A percentile compares a stretch with the other conserved stretches of the same genome.
Evolutionary conservation across 2,113 vertebrate genomes (phyloP).

Genomic region (Nansenia antarctica): DNA sequence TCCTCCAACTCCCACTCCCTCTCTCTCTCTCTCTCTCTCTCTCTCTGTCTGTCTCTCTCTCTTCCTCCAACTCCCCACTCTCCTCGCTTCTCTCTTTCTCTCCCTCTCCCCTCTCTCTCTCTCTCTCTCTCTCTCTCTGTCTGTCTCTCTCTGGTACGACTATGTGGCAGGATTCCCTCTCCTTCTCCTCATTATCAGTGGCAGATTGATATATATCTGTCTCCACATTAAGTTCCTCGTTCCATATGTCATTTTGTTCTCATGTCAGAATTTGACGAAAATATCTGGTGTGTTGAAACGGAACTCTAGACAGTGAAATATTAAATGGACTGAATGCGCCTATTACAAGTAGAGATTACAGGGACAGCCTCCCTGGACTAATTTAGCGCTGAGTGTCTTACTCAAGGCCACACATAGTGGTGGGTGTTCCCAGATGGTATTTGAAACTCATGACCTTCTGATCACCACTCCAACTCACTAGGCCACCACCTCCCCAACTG

Average conservation of each 20-base stretch:
- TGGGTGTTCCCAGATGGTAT: too few species aligned
- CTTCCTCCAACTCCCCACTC: too few species aligned
- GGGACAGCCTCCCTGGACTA: neutral
- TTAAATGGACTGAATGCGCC: too few species aligned
- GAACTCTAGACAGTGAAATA: too few species aligned
- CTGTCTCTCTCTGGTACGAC: neutral
- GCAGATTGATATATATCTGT: neutral
- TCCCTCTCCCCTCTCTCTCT: too few species aligned
- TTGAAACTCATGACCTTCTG: too few species aligned
- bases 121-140: neutral
- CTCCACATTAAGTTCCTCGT: neutral
- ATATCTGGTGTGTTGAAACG: neutral
- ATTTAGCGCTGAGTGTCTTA: too few species aligned
- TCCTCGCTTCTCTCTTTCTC: neutral
- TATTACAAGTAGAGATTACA: neutral
- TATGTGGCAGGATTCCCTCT: conserved; percentile 3
- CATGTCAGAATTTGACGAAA: neutral
- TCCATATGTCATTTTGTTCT: neutral
- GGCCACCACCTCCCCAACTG: too few species aligned
- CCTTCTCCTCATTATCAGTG: neutral
- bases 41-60: neutral
- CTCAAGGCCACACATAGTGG: too few species aligned
- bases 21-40: neutral
- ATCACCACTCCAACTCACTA: too few species aligned
- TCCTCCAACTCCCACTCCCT: neutral